These are phyloP conservation scores for Epizoanthus illoricatus DNA, from an alignment of 92 coral and sea anemone genomes.

Conservation along the genomic window DNA sequence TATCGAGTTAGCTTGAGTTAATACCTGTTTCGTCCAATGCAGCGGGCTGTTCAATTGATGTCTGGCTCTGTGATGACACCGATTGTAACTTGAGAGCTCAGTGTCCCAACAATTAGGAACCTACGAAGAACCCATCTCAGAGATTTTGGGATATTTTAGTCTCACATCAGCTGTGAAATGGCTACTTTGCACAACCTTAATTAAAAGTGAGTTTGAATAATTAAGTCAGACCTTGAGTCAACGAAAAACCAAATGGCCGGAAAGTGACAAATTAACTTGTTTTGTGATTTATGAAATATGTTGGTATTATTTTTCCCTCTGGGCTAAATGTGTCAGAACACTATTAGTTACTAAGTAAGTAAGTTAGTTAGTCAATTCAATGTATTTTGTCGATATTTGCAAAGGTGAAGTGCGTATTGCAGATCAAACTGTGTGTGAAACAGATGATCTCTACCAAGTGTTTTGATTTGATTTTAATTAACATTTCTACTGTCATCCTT, in stretches of 20 bases:
- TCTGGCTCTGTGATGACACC: too few species aligned
- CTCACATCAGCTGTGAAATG: neutral
- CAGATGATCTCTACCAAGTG: neutral
- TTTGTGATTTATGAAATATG: conserved; percentile 9
- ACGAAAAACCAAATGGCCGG: neutral
- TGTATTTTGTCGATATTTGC: neutral
- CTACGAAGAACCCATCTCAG: too few species aligned
- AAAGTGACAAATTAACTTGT: conserved; percentile 10
- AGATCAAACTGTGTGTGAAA: neutral
- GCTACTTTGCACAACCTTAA: neutral
- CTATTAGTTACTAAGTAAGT: neutral
- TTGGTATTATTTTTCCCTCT: neutral
- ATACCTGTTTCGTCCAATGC: too few species aligned
- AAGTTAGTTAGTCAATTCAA: neutral
- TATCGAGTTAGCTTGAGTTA: too few species aligned
- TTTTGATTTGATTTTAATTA: conserved; percentile 3
- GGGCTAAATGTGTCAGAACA: neutral
- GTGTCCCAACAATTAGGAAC: too few species aligned
- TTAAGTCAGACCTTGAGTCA: conserved; percentile 17
- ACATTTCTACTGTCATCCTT: neutral
- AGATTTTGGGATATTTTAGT: neutral
- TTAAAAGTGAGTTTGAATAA: neutral
- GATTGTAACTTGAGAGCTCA: too few species aligned
- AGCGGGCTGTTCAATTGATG: too few species aligned
- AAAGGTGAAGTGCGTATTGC: neutral